These are phyloP conservation scores for Helicoverpa armigera DNA, from an alignment of 1,140 invertebrate species.

Conservation along the genomic window DNA sequence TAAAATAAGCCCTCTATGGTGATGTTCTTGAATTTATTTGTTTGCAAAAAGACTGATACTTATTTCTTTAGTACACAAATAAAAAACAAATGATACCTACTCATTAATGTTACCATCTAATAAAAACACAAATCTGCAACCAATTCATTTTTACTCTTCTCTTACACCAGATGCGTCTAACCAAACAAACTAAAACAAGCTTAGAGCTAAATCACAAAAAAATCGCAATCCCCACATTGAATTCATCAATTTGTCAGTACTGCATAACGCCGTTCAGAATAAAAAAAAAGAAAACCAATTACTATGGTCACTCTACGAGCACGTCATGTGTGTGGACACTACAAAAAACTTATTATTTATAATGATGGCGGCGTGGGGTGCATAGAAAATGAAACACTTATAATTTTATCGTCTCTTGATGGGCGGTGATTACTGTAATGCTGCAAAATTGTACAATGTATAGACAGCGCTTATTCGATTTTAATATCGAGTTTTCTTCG, in stretches of 20 bases:
- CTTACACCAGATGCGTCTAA: not conserved
- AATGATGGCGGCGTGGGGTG: constrained; percentile 71
- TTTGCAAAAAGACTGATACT: too few species aligned
- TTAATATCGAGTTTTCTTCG: constrained; percentile 15
- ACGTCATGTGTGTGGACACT: constrained; percentile 64
- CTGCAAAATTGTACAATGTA: constrained; percentile 52
- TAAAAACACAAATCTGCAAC: not conserved
- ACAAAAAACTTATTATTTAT: constrained; percentile 71
- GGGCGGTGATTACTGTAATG: constrained; percentile 72
- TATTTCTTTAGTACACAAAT: too few species aligned
- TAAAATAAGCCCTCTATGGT: too few species aligned
- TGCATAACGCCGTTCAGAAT: not conserved
- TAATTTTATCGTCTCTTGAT: constrained; percentile 79
- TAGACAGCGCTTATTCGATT: constrained; percentile 29
- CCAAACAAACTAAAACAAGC: not conserved
- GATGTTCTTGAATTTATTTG: too few species aligned
- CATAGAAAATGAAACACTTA: constrained; percentile 77
- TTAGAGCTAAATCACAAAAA: constrained; percentile 10
- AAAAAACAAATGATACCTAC: not conserved
- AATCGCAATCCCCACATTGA: constrained; percentile 26
- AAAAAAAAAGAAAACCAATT: constrained; percentile 47
- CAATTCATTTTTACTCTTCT: not conserved
- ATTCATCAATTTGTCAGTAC: constrained; percentile 27
- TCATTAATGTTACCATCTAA: not conserved
- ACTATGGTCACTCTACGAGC: constrained; percentile 37